These are phyloP conservation scores for Drosophila pseudoobscura DNA, from an alignment of 1,140 invertebrate genomes.

Conservation along the genomic window DNA sequence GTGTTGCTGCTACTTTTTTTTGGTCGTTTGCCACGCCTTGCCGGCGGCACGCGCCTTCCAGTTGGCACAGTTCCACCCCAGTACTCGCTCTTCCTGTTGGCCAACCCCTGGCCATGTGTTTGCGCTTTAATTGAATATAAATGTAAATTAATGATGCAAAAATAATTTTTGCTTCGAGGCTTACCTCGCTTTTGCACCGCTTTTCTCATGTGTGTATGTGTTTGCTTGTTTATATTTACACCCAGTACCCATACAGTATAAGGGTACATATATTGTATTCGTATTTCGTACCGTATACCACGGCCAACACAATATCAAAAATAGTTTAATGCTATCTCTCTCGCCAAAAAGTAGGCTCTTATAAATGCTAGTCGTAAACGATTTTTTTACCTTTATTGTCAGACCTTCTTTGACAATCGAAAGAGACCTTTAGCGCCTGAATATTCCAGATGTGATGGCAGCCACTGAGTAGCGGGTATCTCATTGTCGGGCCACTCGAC, in stretches of 20 bases:
- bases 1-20: not conserved
- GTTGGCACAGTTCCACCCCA: constrained; percentile 16
- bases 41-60: constrained; percentile 50
- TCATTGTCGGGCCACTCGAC: no score
- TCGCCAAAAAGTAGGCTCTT: no score
- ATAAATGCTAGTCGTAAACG: no score
- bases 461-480: no score
- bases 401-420: no score
- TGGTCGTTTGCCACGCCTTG: constrained; percentile 41
- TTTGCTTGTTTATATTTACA: constrained; percentile 43
- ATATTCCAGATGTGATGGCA: no score
- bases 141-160: constrained; percentile 82
- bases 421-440: no score
- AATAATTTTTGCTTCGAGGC: constrained; percentile 80
- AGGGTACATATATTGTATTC: no score
- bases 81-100: constrained; percentile 6
- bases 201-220: constrained; percentile 29
- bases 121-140: constrained; percentile 81
- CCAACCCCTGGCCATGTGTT: constrained; percentile 56
- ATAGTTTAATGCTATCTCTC: no score
- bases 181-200: constrained; percentile 41
- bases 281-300: no score
- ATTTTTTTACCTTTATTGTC: no score
- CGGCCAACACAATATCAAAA: no score
- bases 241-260: not conserved